Base-by-base conservation (phyloP, 64 coral and sea anemone species). In the Actinia tenebrosa region DNA sequence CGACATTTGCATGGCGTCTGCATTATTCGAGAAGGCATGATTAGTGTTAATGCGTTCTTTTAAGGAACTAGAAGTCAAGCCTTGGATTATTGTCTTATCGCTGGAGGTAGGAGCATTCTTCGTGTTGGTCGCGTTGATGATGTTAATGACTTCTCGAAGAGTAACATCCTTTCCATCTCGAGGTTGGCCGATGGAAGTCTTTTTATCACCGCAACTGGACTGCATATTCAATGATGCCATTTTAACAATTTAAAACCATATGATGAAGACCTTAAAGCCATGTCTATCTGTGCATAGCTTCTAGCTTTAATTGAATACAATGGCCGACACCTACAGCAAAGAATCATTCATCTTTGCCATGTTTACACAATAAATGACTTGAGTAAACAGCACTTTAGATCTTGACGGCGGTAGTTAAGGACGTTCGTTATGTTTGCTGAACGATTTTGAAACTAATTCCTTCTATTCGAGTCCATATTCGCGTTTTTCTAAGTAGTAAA, bases 341-440 rank as follows among this genome's bases (percentile, higher is more conserved):
- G 44, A 15, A 15, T 52, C 46, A 1, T 42, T 75, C 9, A 30
- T 75, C 25, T 75, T 75, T 3, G 13, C 69, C 7, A 75, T 75
- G 23, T 75, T 30, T 75, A 42, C 69, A 13, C 42, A 15, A 26
- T 15, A 72, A 72, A 30, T 75, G 26, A 42, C 10, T 75, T 42
- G 2, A 42, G 69, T 75, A 75, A 75, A 75, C 69, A 75, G 11
- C 26, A 42, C 69, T 43, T 75, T 13, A 42, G 26, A 30, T 75
- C 42, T 75, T 75, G 69, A 75, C 69, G 11, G 69, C 27, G 69
- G 69, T 75, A 75, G 69, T 75, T 26, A 75, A 75, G 69, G 25
- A 18, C 26, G 11, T 75, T 26, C 11, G n/a, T 43, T 75, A 30
- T 42, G 26, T 75, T 75, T 42, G 69, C 3, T 14, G 2, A 42